Conservation (phyloP, 2,113 vertebrate species). For the Chloroceryle aenea region DNA sequence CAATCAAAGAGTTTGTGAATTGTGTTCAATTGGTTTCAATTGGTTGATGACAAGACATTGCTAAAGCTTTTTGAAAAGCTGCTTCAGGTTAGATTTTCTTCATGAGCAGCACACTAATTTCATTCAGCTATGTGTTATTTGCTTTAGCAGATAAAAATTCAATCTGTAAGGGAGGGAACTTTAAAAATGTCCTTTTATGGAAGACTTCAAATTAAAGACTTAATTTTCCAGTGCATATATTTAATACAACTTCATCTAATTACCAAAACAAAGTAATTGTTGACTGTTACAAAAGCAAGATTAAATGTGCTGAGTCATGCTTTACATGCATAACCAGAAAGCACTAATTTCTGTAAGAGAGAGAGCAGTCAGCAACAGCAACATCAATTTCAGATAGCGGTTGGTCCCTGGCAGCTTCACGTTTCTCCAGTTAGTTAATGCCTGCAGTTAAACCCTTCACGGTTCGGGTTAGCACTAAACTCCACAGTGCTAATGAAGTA, state of each 20-base stretch:
- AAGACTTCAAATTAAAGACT: neutral
- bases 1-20: neutral
- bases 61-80: neutral
- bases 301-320: accelerated
- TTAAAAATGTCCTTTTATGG: neutral
- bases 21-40: neutral
- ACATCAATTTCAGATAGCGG: accelerated
- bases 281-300: neutral
- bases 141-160: neutral
- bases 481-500: neutral
- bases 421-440: neutral
- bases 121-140: neutral
- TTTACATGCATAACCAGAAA: neutral
- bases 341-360: accelerated
- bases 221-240: neutral
- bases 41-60: neutral
- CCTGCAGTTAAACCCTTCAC: neutral
- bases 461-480: neutral
- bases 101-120: neutral
- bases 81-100: constrained; percentile 2
- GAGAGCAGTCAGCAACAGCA: neutral
- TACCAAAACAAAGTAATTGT: neutral
- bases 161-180: neutral
- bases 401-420: accelerated
- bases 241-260: neutral